A percentile compares a stretch with the other conserved stretches of the same genome.
phyloP scores from a whole-genome alignment of 2,888 invertebrate species.

The Mactromeris polynyma region DNA sequence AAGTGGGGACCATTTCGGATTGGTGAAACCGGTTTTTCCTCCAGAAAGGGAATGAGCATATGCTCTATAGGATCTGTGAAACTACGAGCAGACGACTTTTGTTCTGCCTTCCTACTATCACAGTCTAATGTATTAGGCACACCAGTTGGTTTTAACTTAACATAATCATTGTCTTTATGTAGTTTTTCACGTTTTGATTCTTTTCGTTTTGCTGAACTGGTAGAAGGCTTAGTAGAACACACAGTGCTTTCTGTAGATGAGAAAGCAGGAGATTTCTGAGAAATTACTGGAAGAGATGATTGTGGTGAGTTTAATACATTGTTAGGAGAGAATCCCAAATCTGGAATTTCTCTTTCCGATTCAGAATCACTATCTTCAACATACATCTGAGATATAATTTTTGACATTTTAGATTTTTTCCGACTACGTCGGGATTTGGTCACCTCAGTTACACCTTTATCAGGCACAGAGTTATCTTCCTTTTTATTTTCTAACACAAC shows the following conservation, averaged over 20 bases:
- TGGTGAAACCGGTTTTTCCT: conserved; percentile 60
- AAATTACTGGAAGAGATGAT: conserved; percentile 59
- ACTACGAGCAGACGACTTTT: conserved; percentile 38
- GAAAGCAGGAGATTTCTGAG: conserved; percentile 47
- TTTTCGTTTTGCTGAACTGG: conserved; percentile 48
- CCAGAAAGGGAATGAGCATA: conserved; percentile 55
- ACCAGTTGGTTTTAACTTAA: conserved; percentile 62
- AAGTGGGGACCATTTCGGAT: conserved; percentile 45
- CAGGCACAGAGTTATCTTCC: conserved; percentile 44
- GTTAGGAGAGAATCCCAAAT: conserved; percentile 34
- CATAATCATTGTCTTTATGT: conserved; percentile 56
- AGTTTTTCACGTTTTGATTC: conserved; percentile 63
- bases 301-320: conserved; percentile 35
- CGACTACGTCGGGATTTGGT: conserved; percentile 37
- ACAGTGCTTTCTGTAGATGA: conserved; percentile 5
- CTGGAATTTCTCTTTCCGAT: conserved; percentile 52
- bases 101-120: conserved; percentile 54
- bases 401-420: conserved; percentile 20
- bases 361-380: conserved; percentile 44
- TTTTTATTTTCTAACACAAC: conserved; percentile 51
- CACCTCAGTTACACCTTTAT: conserved; percentile 29
- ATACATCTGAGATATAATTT: neutral
- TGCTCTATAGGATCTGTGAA: conserved; percentile 50
- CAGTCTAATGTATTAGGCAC: conserved; percentile 50
- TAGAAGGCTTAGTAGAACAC: conserved; percentile 46